phyloP scores from a whole-genome alignment of 2,113 vertebrate genomes.

The Amazona vittata region DNA sequence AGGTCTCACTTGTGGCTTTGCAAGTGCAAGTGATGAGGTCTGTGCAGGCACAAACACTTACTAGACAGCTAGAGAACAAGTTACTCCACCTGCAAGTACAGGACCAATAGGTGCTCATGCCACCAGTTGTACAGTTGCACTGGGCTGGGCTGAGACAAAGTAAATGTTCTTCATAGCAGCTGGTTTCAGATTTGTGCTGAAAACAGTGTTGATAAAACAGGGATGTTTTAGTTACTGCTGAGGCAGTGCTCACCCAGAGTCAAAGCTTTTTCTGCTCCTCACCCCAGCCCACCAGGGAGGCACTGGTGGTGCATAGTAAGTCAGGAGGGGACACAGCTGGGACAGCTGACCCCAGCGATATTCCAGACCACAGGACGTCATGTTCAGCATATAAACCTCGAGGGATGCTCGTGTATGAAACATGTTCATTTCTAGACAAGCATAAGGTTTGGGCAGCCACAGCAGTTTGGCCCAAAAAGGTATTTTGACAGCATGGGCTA shows the following conservation, averaged over 20 bases:
- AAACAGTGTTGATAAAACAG: background rate
- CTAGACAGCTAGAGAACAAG: background rate
- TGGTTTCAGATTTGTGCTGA: background rate
- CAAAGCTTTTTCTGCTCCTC: background rate
- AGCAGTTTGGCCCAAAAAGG: background rate
- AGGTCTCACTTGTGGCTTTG: background rate
- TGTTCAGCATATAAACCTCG: background rate
- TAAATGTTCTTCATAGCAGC: background rate
- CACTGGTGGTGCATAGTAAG: background rate
- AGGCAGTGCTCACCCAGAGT: background rate
- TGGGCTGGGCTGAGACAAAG: background rate
- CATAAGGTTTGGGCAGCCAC: background rate
- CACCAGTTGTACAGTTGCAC: background rate
- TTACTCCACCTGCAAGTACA: background rate
- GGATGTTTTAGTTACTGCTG: background rate
- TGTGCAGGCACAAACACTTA: background rate
- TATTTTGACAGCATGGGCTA: background rate
- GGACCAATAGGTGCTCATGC: background rate
- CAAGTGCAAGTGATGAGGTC: background rate
- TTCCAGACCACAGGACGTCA: background rate
- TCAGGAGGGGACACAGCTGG: background rate
- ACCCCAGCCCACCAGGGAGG: background rate
- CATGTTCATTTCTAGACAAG: background rate
- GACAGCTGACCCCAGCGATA: background rate
- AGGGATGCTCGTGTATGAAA: background rate